These are phyloP conservation scores for Habrosyne pyritoides DNA, from an alignment of 2,888 invertebrate genomes.

Conservation along the genomic window DNA sequence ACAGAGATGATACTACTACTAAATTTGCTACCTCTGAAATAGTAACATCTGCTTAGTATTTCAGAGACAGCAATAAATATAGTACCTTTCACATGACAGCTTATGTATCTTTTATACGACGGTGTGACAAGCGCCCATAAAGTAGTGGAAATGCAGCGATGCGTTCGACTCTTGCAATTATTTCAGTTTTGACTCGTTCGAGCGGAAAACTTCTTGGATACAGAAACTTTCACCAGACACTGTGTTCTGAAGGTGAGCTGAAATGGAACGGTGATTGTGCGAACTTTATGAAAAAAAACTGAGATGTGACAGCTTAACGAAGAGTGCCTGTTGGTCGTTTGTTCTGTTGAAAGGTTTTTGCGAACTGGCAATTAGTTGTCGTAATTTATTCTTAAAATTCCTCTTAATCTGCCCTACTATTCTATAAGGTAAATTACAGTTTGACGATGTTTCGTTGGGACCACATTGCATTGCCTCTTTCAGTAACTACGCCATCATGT, in stretches of 20 bases:
- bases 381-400: too few species aligned
- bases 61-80: too few species aligned
- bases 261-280: conserved; percentile 20
- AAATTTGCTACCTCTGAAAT: too few species aligned
- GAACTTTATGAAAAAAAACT: conserved; percentile 11
- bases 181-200: conserved; percentile 61
- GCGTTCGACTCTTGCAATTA: conserved; percentile 60
- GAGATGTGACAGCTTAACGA: conserved; percentile 17
- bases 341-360: background rate
- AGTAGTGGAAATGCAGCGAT: conserved; percentile 47
- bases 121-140: conserved; percentile 33
- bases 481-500: too few species aligned
- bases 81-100: too few species aligned
- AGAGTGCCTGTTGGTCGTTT: background rate
- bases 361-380: background rate
- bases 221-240: conserved; percentile 39
- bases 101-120: too few species aligned
- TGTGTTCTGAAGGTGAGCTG: conserved; percentile 18
- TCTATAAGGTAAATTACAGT: too few species aligned
- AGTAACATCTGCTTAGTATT: too few species aligned
- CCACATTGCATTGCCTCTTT: too few species aligned
- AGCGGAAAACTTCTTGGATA: conserved; percentile 56
- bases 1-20: too few species aligned
- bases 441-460: too few species aligned
- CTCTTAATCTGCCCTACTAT: too few species aligned